Base-by-base conservation (phyloP, 2,888 invertebrate genomes). In the Hemicrepidius hirtus region DNA sequence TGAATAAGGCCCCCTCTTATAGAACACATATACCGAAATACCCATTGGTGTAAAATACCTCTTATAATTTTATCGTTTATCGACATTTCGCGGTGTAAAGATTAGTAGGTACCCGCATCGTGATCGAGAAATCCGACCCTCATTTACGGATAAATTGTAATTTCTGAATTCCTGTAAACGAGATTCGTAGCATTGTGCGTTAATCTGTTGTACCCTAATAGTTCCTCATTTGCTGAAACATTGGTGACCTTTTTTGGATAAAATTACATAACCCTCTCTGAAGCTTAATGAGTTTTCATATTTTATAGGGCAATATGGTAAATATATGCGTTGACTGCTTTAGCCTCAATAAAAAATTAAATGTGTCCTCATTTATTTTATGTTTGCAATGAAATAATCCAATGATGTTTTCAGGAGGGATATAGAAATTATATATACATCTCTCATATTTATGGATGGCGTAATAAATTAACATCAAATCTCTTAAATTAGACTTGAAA, bases 21-120 rank as follows among this genome's bases (percentile, higher is more conserved):
- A 16, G n/a, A n/a, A n/a, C n/a, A 9, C 9, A 20, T 20, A 46
- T 5, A 46, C 46, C 46, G 16, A 13, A 41, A 16, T 16, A 16
- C 7, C 13, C 13, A 41, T 13, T 13, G 46, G 16, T 20, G 46
- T 46, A 46, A 46, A 46, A 9, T 20, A 37, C 4, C 57, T 57
- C 37, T 57, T 57, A 37, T 57, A 57, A 57, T 57, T 37, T 57
- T 21, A 20, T 37, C 37, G 21, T 57, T 57, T 37, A 57, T 57
- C 40, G 57, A 35, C 57, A 32, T 37, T 50, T 57, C 37, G 57
- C 18, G 57, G 57, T 20, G 18, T 13, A 37, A 35, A 57, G 28
- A 32, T 57, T 32, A 32, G 57, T 18, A n/a, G 57, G 37, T 37
- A n/a, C 53, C 53, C 57, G 57, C 57, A 35, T 57, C 57, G 16